Conservation (phyloP, 2,113 vertebrate genomes). For the Sceloporus tristichus region DNA sequence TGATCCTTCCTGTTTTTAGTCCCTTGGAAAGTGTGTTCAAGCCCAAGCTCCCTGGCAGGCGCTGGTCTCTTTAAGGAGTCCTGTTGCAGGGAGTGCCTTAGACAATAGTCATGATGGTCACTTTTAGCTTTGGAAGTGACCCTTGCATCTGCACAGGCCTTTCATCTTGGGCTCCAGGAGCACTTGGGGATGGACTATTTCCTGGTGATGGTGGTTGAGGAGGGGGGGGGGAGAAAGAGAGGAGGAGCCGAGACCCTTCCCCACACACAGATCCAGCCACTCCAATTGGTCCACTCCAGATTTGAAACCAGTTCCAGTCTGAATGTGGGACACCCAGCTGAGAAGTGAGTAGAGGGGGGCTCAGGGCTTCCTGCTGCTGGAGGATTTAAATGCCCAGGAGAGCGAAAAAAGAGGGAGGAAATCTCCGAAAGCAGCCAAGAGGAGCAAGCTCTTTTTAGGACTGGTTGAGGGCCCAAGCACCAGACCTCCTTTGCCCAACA, state of each 20-base stretch:
- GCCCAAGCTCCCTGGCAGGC: not conserved
- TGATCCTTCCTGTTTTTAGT: not conserved
- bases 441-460: slow-evolving; percentile 25
- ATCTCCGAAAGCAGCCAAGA: slow-evolving; percentile 27
- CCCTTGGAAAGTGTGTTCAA: not conserved
- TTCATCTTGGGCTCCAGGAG: slow-evolving; percentile 75
- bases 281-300: slow-evolving; percentile 73
- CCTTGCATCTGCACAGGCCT: slow-evolving; percentile 81
- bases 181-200: slow-evolving; percentile 87
- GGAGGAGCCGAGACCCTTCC: slow-evolving; percentile 66
- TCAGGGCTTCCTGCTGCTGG: slow-evolving; percentile 60
- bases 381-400: slow-evolving; percentile 73
- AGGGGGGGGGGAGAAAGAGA: slow-evolving; percentile 67
- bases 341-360: slow-evolving; percentile 30
- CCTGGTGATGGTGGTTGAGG: slow-evolving; percentile 75
- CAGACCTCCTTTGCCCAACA: slow-evolving; percentile 64
- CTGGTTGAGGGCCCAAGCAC: slow-evolving; percentile 6
- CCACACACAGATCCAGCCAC: slow-evolving; percentile 44
- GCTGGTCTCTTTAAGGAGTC: slow-evolving; percentile 76
- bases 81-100: slow-evolving; percentile 66
- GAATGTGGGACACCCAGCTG: slow-evolving; percentile 44
- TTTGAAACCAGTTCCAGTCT: slow-evolving; percentile 68
- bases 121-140: slow-evolving; percentile 94
- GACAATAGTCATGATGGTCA: slow-evolving; percentile 86
- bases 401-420: slow-evolving; percentile 38